Evolutionary conservation across 2,113 vertebrate species (phyloP).

Genomic region (Spilogale gracilis): DNA sequence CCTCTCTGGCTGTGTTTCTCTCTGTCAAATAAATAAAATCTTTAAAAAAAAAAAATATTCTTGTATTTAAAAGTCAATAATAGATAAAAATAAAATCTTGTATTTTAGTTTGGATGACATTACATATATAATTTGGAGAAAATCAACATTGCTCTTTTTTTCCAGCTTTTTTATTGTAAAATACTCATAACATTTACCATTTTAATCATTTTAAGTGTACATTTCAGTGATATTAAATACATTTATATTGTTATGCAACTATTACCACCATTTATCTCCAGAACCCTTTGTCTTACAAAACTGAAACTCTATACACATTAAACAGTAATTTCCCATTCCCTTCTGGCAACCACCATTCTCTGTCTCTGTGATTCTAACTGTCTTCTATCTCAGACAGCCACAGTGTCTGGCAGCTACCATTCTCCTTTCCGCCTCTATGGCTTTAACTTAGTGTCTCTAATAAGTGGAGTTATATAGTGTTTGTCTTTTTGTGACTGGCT

Average conservation of each 20-base stretch:
- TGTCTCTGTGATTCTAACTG: neutral
- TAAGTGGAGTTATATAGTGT: neutral
- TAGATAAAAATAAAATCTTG: neutral
- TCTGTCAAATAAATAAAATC: no score
- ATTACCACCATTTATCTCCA: neutral
- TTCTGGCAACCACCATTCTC: neutral
- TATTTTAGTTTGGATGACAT: conserved; percentile 21
- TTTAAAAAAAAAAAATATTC: no score
- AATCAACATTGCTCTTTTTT: neutral
- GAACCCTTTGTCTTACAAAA: neutral
- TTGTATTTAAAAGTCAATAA: neutral
- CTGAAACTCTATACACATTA: neutral
- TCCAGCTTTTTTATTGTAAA: neutral
- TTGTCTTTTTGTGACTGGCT: neutral
- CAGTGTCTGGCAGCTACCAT: neutral
- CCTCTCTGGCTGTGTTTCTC: no score
- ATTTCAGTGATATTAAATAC: neutral
- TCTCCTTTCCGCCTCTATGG: neutral
- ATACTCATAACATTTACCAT: neutral
- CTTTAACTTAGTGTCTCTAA: neutral
- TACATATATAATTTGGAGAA: neutral
- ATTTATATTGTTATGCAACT: neutral
- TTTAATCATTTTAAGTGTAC: conserved; percentile 4
- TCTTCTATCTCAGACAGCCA: neutral
- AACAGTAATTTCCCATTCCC: neutral